These are phyloP conservation scores for Mercenaria mercenaria DNA, from an alignment of 1,140 invertebrate genomes.

Conservation along the genomic window DNA sequence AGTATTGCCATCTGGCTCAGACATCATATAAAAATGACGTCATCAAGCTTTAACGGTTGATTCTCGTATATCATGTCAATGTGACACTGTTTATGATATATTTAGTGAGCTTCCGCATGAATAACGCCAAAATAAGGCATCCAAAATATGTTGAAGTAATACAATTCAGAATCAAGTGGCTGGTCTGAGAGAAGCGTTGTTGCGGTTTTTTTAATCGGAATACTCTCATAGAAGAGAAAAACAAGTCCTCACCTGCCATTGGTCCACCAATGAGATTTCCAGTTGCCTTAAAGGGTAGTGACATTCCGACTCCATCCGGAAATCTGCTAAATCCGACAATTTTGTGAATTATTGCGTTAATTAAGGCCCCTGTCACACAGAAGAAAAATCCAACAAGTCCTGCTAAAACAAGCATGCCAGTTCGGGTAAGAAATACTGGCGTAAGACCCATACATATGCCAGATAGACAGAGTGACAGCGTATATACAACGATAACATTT, in stretches of 20 bases:
- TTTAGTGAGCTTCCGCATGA: too few species aligned
- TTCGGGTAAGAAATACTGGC: not conserved
- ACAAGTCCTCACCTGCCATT: not conserved
- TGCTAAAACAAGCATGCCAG: constrained; percentile 2
- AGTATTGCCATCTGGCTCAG: too few species aligned
- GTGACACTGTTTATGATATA: too few species aligned
- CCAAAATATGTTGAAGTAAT: not conserved
- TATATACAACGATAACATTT: not conserved
- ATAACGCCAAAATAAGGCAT: not conserved
- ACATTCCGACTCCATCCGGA: constrained; percentile 35
- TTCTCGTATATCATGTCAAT: too few species aligned
- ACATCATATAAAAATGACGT: too few species aligned
- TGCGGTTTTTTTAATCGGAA: too few species aligned
- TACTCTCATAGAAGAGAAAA: not conserved
- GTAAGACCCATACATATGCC: not conserved
- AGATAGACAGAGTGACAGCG: not conserved
- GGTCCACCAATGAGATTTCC: constrained; percentile 57
- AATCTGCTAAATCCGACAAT: constrained; percentile 42
- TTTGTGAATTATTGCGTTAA: not conserved
- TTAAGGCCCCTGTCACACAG: constrained; percentile 36
- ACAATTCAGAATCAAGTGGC: not conserved
- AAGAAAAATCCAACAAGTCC: constrained; percentile 36
- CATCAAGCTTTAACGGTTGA: too few species aligned
- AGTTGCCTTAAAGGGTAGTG: constrained; percentile 32
- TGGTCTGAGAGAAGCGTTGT: too few species aligned